phyloP scores from a whole-genome alignment of 2,888 invertebrate genomes.

The Deilephila elpenor region DNA sequence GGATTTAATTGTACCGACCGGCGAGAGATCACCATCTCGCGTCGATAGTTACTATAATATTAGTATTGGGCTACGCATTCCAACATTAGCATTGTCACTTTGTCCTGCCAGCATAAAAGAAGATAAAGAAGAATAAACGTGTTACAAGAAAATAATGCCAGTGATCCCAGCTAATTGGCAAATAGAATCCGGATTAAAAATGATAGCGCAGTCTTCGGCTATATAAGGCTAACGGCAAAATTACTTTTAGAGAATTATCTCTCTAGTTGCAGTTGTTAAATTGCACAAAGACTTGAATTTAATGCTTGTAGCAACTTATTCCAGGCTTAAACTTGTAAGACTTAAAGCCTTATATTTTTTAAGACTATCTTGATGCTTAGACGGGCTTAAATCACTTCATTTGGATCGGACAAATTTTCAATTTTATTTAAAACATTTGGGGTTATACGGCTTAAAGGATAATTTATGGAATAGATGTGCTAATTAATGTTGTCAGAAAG shows the following conservation, averaged over 20 bases:
- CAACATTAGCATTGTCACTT: too few relatives aligned
- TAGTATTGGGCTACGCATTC: too few relatives aligned
- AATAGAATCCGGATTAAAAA: slow-evolving; percentile 29
- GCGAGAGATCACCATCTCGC: too few relatives aligned
- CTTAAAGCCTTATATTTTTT: slow-evolving; percentile 52
- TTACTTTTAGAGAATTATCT: slow-evolving; percentile 59
- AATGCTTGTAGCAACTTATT: slow-evolving; percentile 61
- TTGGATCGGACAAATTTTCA: slow-evolving; percentile 30
- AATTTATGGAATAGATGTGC: background rate
- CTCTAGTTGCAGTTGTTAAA: slow-evolving; percentile 65
- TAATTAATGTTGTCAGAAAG: too few relatives aligned
- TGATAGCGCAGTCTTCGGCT: slow-evolving; percentile 39
- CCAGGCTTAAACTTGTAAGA: slow-evolving; percentile 58
- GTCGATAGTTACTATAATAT: too few relatives aligned
- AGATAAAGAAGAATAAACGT: background rate
- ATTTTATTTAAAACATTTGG: background rate
- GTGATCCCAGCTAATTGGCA: slow-evolving; percentile 2
- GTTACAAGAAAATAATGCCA: slow-evolving; percentile 12
- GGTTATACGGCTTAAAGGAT: background rate
- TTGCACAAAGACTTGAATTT: slow-evolving; percentile 74
- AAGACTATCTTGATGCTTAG: slow-evolving; percentile 35
- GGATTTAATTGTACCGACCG: too few relatives aligned
- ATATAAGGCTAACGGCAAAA: slow-evolving; percentile 51
- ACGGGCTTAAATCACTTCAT: slow-evolving; percentile 40
- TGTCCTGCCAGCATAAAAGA: too few relatives aligned